Conservation (phyloP, 1,140 invertebrate species). For the Brachionus calyciflorus region DNA sequence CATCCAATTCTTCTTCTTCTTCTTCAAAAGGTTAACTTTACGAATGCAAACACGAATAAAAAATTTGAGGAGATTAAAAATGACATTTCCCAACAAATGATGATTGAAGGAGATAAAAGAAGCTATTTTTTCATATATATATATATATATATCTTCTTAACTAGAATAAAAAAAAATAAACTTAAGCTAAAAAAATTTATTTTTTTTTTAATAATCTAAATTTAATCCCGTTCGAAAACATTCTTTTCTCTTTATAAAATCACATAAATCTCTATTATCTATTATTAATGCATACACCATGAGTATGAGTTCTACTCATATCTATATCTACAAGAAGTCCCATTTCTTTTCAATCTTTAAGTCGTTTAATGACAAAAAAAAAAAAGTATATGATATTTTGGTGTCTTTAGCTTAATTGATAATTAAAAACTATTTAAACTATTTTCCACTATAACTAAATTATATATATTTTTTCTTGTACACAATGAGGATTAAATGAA, state of each 20-base stretch:
- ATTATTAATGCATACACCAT: too few relatives aligned
- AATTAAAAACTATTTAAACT: constrained; percentile 18
- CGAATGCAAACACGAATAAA: too few relatives aligned
- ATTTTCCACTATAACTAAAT: background rate
- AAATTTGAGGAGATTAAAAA: constrained; percentile 31
- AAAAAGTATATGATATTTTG: constrained; percentile 28
- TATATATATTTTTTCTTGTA: background rate
- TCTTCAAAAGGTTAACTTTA: too few relatives aligned
- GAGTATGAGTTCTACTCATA: too few relatives aligned
- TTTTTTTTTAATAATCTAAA: constrained; percentile 27
- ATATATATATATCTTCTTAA: constrained; percentile 10
- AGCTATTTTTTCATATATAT: too few relatives aligned
- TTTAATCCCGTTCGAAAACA: constrained; percentile 29
- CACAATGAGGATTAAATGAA: constrained; percentile 12
- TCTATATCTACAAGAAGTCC: background rate
- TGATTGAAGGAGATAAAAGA: too few relatives aligned
- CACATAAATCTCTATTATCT: constrained; percentile 4
- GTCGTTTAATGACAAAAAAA: too few relatives aligned
- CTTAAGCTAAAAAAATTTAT: too few relatives aligned
- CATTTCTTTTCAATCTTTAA: constrained; percentile 2
- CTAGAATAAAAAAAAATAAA: constrained; percentile 1
- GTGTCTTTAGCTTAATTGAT: background rate
- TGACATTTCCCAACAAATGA: constrained; percentile 21
- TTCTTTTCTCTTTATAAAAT: background rate
- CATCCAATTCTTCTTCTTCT: background rate